Evolutionary conservation across 1,140 invertebrate genomes (phyloP).

Genomic region (Magallana ariakensis): DNA sequence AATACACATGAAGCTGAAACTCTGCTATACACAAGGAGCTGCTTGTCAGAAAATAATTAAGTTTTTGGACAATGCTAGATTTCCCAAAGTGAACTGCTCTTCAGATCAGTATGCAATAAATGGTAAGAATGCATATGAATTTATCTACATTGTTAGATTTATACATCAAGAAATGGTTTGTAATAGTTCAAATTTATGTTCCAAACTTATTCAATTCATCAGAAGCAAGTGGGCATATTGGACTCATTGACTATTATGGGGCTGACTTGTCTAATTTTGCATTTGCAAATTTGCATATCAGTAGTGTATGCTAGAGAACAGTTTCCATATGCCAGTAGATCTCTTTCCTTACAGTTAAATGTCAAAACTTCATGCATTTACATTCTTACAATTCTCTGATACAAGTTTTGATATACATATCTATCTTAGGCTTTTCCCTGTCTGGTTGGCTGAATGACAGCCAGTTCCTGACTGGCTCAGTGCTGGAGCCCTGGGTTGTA

Average conservation of each 20-base stretch:
- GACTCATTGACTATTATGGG: not conserved
- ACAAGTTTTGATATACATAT: not conserved
- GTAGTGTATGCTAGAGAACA: no score
- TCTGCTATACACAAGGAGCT: not conserved
- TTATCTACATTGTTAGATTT: not conserved
- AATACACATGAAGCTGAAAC: conserved; percentile 7
- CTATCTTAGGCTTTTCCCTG: not conserved
- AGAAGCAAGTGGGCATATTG: no score
- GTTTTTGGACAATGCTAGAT: not conserved
- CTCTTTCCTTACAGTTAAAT: no score
- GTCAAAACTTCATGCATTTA: no score
- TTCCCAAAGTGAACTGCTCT: conserved; percentile 14
- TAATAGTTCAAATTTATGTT: not conserved
- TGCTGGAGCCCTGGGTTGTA: conserved; percentile 2
- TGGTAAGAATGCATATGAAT: not conserved
- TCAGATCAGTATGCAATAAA: conserved; percentile 19
- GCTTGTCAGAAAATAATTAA: not conserved
- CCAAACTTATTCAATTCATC: no score
- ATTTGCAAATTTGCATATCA: no score
- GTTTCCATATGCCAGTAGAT: no score
- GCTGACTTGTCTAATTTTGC: no score
- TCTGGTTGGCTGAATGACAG: not conserved
- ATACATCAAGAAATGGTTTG: not conserved
- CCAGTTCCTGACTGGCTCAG: not conserved
- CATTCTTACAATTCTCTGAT: not conserved